A percentile compares a stretch with the other conserved stretches of the same genome.
phyloP scores from a whole-genome alignment of 2,113 vertebrate species.

The Gobiocypris rarus region DNA sequence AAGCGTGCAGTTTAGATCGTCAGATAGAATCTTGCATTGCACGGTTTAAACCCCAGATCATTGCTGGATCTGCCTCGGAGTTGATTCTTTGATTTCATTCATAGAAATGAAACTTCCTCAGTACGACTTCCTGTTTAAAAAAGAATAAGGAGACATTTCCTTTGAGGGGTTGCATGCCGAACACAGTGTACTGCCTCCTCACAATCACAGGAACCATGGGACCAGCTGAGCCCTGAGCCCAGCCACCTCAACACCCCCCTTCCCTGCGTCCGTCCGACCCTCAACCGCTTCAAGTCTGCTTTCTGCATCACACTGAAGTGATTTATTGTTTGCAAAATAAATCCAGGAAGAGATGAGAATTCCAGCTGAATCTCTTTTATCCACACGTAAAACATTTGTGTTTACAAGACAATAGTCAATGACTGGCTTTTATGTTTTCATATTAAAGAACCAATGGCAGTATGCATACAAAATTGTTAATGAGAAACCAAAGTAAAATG shows the following conservation, averaged over 20 bases:
- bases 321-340: conserved; percentile 68
- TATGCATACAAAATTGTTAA: not conserved
- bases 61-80: not conserved
- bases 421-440: not conserved
- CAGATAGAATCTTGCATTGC: not conserved
- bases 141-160: conserved; percentile 76
- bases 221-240: conserved; percentile 60
- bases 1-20: not conserved
- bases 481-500: not conserved
- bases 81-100: conserved; percentile 51
- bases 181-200: conserved; percentile 74
- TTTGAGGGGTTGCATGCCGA: conserved; percentile 69
- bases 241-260: conserved; percentile 16
- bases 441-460: not conserved
- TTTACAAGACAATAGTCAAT: not conserved
- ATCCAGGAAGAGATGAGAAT: conserved; percentile 66
- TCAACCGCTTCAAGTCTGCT: conserved; percentile 64
- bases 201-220: conserved; percentile 81
- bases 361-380: conserved; percentile 62
- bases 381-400: not conserved
- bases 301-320: conserved; percentile 68
- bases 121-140: conserved; percentile 77
- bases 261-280: conserved; percentile 2
- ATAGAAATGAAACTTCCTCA: conserved; percentile 59
- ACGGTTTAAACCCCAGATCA: not conserved